Base-by-base conservation (phyloP, 2,113 vertebrate species). In the Myxocyprinus asiaticus region DNA sequence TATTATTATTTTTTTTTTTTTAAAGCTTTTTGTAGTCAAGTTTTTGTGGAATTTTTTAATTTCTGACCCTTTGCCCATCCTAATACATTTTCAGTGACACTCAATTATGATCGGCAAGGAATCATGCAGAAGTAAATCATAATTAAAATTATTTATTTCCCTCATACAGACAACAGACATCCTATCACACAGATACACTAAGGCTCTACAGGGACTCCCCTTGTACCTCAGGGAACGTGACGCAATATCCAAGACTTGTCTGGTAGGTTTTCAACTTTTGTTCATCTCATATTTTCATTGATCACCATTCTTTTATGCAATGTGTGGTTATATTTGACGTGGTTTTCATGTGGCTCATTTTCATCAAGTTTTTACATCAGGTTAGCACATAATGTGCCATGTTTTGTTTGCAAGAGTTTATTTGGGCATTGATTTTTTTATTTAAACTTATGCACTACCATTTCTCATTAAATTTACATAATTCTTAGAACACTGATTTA, bases 81-180 rank as follows among this genome's bases (percentile, higher is more conserved):
- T 4, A 47, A 4, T 47, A 4, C 4, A 47, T 4, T 47, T 47
- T 47, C 6, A 4, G 45, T 47, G 4, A 4, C 4, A 4, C 45
- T 15, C 58, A 17, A 7, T 61, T n/a, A n/a, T n/a, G n/a, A n/a
- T n/a, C n/a, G n/a, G n/a, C n/a, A 61, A 61, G 58, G 6, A 61
- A 4, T 61, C 58, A 61, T 61, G 58, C 58, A 61, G 3, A 61
- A 61, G 15, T 61, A 22, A 61, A 61, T 61, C 15, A 61, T 61
- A 61, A 61, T 61, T 61, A 17, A 22, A 61, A 61, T 22, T 7
- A 22, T 61, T 22, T 61, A 61, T 61, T 3, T 61, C 58, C 3
- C 58, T 61, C n/a, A 8, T 47, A 47, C 45, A 61, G 58, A 61
- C 58, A 61, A 61, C 58, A 61, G 58, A 61, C 58, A 61, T 61